A percentile compares a stretch with the other conserved stretches of the same genome.
phyloP scores from a whole-genome alignment of 2,113 vertebrate genomes.

The Seriola quinqueradiata region DNA sequence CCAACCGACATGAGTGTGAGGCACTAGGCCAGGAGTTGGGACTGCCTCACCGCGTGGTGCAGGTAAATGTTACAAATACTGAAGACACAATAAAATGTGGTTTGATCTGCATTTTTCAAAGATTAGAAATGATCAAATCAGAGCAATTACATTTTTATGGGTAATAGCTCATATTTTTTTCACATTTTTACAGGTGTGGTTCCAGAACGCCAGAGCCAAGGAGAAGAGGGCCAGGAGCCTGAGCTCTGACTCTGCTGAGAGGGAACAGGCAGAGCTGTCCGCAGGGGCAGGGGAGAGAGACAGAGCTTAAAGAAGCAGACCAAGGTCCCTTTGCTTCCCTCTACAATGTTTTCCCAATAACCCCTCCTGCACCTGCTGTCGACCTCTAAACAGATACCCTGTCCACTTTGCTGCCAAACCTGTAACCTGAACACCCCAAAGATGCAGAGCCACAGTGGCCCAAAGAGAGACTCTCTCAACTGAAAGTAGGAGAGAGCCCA shows the following conservation, averaged over 20 bases:
- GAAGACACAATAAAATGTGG: not conserved
- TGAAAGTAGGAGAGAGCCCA: slow-evolving; percentile 84
- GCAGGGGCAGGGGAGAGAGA: slow-evolving; percentile 93
- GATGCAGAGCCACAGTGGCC: slow-evolving; percentile 78
- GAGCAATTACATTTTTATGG: not conserved
- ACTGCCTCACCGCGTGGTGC: slow-evolving; percentile 97
- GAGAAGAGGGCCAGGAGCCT: slow-evolving; percentile 93
- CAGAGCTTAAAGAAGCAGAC: slow-evolving; percentile 75
- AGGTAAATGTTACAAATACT: slow-evolving; percentile 75
- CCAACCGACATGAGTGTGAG: slow-evolving; percentile 96
- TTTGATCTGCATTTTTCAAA: not conserved
- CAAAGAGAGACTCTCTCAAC: slow-evolving; percentile 87
- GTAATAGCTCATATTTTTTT: slow-evolving; percentile 3
- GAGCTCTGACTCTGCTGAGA: slow-evolving; percentile 78
- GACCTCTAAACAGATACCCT: slow-evolving; percentile 52
- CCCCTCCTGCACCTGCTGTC: slow-evolving; percentile 53
- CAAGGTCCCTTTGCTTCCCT: slow-evolving; percentile 42
- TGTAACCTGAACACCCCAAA: slow-evolving; percentile 80
- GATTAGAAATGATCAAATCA: not conserved
- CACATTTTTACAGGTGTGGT: slow-evolving; percentile 88
- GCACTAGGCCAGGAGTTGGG: slow-evolving; percentile 96
- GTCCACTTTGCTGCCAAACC: slow-evolving; percentile 79
- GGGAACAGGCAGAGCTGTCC: slow-evolving; percentile 83
- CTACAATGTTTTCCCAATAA: slow-evolving; percentile 48
- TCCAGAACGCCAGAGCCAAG: slow-evolving; percentile 97